These are phyloP conservation scores for Podargus strigoides DNA, from an alignment of 2,797 vertebrate species.

Conservation along the genomic window DNA sequence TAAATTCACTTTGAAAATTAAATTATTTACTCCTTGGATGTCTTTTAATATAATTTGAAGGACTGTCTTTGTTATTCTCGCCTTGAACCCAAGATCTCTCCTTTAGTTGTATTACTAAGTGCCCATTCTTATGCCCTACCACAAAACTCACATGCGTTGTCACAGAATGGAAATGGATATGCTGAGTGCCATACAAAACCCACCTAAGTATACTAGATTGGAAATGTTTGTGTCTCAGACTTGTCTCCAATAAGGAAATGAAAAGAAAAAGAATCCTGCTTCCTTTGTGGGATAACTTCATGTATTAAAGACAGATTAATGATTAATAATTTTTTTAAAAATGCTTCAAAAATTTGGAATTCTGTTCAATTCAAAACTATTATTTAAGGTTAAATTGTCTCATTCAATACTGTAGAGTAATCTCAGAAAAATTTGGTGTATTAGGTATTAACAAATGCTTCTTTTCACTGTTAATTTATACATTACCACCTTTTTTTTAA, in stretches of 20 bases:
- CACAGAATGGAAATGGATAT: neutral
- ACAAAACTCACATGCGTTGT: neutral
- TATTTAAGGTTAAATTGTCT: neutral
- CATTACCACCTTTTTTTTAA: neutral
- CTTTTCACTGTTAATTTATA: neutral
- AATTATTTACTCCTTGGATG: neutral
- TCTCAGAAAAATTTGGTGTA: neutral
- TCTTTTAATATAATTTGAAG: neutral
- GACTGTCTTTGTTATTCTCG: neutral
- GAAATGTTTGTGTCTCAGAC: neutral
- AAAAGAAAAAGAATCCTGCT: neutral
- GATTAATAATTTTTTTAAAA: accelerated
- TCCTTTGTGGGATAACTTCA: neutral
- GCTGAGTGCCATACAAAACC: neutral
- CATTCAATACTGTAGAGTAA: neutral
- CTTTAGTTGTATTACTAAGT: neutral
- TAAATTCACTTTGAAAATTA: neutral
- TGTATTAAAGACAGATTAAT: neutral
- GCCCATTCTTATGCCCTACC: accelerated
- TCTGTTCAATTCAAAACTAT: neutral
- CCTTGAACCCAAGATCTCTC: neutral
- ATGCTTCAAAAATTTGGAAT: neutral
- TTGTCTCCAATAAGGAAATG: neutral
- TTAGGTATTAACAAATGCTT: neutral
- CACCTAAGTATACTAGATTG: neutral